These are phyloP conservation scores for Himalopsyche phryganea DNA, from an alignment of 1,140 invertebrate genomes.

Conservation along the genomic window DNA sequence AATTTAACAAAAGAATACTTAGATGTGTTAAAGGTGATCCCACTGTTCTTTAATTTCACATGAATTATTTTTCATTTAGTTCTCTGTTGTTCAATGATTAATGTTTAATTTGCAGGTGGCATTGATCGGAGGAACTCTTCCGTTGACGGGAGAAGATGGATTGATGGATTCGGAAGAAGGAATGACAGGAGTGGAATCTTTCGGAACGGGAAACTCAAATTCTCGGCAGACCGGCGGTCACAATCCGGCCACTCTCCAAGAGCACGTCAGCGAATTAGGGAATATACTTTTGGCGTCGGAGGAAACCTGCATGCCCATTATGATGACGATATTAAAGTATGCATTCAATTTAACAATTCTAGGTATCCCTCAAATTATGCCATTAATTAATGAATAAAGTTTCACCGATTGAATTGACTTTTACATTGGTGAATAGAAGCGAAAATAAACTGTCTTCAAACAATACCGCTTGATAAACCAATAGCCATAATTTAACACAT, in stretches of 20 bases:
- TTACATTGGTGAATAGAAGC: too few relatives aligned
- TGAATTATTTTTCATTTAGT: background rate
- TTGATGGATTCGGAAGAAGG: constrained; percentile 68
- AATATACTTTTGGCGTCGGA: constrained; percentile 60
- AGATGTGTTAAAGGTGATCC: constrained; percentile 69
- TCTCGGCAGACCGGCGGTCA: constrained; percentile 36
- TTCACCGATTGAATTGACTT: too few relatives aligned
- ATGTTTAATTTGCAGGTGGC: constrained; percentile 39
- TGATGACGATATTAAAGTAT: constrained; percentile 60
- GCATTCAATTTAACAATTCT: background rate
- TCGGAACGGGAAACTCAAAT: too few relatives aligned
- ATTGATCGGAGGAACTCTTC: constrained; percentile 49
- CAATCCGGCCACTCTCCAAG: constrained; percentile 49
- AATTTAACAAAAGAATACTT: constrained; percentile 85
- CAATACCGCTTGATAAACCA: too few relatives aligned
- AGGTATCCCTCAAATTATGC: background rate
- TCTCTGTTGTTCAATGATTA: too few relatives aligned
- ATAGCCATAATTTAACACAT: too few relatives aligned
- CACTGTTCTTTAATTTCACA: background rate
- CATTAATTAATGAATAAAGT: too few relatives aligned
- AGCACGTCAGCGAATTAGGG: constrained; percentile 66
- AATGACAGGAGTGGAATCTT: constrained; percentile 46
- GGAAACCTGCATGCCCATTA: constrained; percentile 62
- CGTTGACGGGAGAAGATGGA: constrained; percentile 40
- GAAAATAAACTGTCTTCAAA: too few relatives aligned